A percentile compares a stretch with the other conserved stretches of the same genome.
These are phyloP conservation scores for Caenorhabditis drosophilae DNA, from an alignment of 2,888 invertebrate species.

Conservation along the genomic window DNA sequence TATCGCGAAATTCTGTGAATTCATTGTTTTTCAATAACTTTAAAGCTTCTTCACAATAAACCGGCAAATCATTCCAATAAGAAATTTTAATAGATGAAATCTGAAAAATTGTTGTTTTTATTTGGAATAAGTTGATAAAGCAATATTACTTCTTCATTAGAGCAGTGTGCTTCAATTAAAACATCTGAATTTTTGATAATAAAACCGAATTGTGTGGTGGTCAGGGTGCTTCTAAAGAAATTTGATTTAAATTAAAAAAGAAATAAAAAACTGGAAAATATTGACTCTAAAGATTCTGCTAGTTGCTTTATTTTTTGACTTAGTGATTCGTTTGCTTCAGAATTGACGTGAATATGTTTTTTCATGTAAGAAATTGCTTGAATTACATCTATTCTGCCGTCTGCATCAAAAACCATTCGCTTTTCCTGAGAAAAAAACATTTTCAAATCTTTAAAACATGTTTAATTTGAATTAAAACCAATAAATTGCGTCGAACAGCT, in stretches of 20 bases:
- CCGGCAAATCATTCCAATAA: background rate
- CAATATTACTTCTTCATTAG: too few relatives aligned
- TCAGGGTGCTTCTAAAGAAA: slow-evolving; percentile 7
- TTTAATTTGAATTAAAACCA: too few relatives aligned
- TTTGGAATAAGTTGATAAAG: too few relatives aligned
- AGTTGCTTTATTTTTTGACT: slow-evolving; percentile 19
- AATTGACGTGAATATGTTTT: slow-evolving; percentile 30
- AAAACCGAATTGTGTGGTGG: background rate
- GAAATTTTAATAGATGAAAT: too few relatives aligned
- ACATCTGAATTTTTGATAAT: slow-evolving; percentile 5
- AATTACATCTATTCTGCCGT: slow-evolving; percentile 37
- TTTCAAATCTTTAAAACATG: background rate
- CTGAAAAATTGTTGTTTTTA: too few relatives aligned
- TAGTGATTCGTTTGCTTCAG: slow-evolving; percentile 11
- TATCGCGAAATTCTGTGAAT: background rate
- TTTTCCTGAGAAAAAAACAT: slow-evolving; percentile 31
- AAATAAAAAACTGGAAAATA: slow-evolving; percentile 1
- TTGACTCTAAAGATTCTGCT: slow-evolving; percentile 32
- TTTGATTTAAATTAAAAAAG: background rate
- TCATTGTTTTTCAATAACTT: background rate
- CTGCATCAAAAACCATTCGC: slow-evolving; percentile 26
- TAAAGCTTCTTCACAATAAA: background rate
- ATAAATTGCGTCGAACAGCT: slow-evolving; percentile 35
- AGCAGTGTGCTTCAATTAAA: background rate
- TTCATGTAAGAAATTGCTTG: slow-evolving; percentile 30